Percentiles rank a stretch among this genome's conserved stretches.
phyloP scores from a whole-genome alignment of 1,140 invertebrate species.

The Sminthurides bifidus region DNA sequence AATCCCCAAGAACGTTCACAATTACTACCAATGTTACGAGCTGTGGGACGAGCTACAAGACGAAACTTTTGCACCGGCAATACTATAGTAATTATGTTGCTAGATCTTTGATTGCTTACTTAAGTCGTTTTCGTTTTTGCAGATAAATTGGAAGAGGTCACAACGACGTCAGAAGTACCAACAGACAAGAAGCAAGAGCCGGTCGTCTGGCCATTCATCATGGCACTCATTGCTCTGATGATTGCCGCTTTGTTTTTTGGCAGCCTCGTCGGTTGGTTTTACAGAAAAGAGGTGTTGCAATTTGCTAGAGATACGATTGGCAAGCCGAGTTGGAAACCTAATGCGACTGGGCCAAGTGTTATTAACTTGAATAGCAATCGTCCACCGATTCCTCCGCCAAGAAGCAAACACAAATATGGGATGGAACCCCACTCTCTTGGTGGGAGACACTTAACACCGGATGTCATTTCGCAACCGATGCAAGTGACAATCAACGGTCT shows the following conservation, averaged over 20 bases:
- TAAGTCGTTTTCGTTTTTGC: slow-evolving; percentile 2
- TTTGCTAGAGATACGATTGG: slow-evolving; percentile 15
- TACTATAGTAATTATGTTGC: no score
- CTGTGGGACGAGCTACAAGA: no score
- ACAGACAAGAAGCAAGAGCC: slow-evolving; percentile 3
- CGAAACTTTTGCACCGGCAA: no score
- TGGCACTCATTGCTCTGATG: slow-evolving; percentile 24
- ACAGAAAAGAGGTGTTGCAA: slow-evolving; percentile 27
- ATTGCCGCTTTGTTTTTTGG: slow-evolving; percentile 22
- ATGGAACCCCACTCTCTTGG: slow-evolving; percentile 8
- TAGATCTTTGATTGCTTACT: no score
- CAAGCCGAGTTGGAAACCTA: slow-evolving; percentile 19
- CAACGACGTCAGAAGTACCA: slow-evolving; percentile 6
- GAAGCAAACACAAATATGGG: slow-evolving; percentile 24
- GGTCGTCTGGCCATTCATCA: slow-evolving; percentile 27
- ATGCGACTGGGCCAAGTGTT: not conserved
- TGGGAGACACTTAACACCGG: slow-evolving; percentile 22
- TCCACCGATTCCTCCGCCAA: slow-evolving; percentile 29
- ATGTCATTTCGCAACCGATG: slow-evolving; percentile 30
- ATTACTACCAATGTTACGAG: no score
- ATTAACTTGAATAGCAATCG: not conserved
- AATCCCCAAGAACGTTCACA: no score
- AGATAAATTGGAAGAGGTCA: slow-evolving; percentile 27
- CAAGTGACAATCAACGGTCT: slow-evolving; percentile 31
- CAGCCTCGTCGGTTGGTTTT: slow-evolving; percentile 30